Base-by-base conservation (phyloP, 2,888 invertebrate genomes). In the Sialis fuliginosa region DNA sequence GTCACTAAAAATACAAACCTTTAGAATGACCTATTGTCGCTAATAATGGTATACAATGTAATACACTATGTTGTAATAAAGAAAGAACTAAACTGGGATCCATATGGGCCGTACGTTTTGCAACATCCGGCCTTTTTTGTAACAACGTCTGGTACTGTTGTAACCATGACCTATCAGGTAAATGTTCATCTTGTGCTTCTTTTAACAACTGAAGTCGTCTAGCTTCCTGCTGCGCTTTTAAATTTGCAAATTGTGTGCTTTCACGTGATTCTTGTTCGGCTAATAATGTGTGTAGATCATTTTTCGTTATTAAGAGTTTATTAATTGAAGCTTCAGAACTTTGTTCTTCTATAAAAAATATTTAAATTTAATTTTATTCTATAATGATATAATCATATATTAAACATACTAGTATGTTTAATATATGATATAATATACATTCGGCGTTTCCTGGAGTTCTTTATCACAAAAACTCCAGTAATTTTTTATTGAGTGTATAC, bases 101-200 rank as follows among this genome's bases (percentile, higher is more conserved):
- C 41, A 85, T 66, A 54, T 22, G 22, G 22, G 22, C 22, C 22
- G 22, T 22, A 22, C 22, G 22, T 22, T 22, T 22, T 22, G 22
- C 22, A 22, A 22, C 22, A 22, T 22, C 22, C 4, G 22, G 22
- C 35, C 81, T 75, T 32, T 75, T 75, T 59, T 89, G 85, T 59
- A 90, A 69, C 40, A 91, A 64, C 53, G 78, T 75, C 62, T 91
- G 90, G 62, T 88, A 91, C 62, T 89, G 89, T 57, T 75, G 70
- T 52, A 85, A 64, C 84, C 84, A 84, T 61, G 81, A 84, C 57
- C 78, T 77, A 54, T 71, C 65, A 2, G 67, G 62, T 44, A 61
- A 65, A 52, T 67, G 65, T 49, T 65, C 68, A 43, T 67, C 62
- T 62, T 90, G 88, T 71, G 89, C 81, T 57, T 77, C 78, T 55